Evolutionary conservation across 1,140 invertebrate genomes (phyloP).

Genomic region (Ctenoplectra terminalis): DNA sequence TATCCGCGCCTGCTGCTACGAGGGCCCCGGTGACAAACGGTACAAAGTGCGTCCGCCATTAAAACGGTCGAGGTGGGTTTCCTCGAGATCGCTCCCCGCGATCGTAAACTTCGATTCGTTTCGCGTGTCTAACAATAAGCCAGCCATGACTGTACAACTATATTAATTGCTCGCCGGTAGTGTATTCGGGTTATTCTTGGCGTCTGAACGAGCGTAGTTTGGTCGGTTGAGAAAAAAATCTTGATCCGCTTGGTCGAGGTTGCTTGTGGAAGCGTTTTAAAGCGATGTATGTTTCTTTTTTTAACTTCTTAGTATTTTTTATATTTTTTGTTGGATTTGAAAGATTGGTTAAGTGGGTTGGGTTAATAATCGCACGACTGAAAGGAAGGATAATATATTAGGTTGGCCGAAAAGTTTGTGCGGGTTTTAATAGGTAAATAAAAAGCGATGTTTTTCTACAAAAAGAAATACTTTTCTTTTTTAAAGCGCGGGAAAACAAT

Average conservation of each 20-base stretch:
- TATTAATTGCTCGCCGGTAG: constrained; percentile 30
- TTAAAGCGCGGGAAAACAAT: too few species aligned
- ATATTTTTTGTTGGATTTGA: too few species aligned
- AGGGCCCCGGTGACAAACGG: constrained; percentile 4
- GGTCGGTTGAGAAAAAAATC: not conserved
- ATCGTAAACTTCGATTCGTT: constrained; percentile 12
- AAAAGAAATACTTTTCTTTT: too few species aligned
- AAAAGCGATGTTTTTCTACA: too few species aligned
- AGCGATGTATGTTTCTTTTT: too few species aligned
- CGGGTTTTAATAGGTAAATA: too few species aligned
- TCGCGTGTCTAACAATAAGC: not conserved
- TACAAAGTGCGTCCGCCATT: constrained; percentile 38
- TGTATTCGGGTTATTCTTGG: not conserved
- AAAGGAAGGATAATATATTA: too few species aligned
- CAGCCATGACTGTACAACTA: not conserved
- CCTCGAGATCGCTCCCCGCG: not conserved
- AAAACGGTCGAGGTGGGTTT: not conserved
- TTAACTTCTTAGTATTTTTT: too few species aligned
- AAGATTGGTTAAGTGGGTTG: too few species aligned
- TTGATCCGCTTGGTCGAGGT: constrained; percentile 1
- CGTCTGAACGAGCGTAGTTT: not conserved
- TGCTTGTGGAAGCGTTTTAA: not conserved
- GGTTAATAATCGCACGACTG: too few species aligned
- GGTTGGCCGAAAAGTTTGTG: too few species aligned
- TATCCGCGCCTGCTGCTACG: constrained; percentile 14